Base-by-base conservation (phyloP, 2,113 vertebrate species). In the Meles meles region DNA sequence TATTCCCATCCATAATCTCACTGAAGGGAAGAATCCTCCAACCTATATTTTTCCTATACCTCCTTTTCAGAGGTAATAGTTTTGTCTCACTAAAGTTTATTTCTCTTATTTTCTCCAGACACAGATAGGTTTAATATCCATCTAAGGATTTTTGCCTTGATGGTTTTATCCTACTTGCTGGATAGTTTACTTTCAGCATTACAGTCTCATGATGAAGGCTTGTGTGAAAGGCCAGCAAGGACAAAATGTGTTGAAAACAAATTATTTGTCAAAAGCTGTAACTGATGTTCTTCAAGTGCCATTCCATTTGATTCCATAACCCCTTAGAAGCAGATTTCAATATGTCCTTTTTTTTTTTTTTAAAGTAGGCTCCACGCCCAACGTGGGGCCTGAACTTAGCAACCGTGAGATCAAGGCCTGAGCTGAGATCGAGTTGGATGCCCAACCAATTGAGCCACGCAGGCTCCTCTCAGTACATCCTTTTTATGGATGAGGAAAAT, bases 251-350 rank as follows among this genome's bases (percentile, higher is more conserved):
- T 63, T 34, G 57, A 94, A 57, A 59, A 82, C 27, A 57, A 88
- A 29, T 95, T 92, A 95, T 85, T 80, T 97, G 57, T 69, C 93
- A 83, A 72, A 94, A 94, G 44, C 8, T 94, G 6, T 65, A 81
- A 72, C 21, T 88, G 84, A 95, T 49, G 34, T 3, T 63, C 84
- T 85, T 47, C 61, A 61, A 96, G 87, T 79, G 57, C 31, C 49
- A 71, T 71, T 86, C 5, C 55, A 39, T 39, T 88, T 85, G 90
- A 47, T 90, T 81, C 15, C 21, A 59, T 85, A 93, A 37, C 76
- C 6, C 3, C 20, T 85, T 76, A 42, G 42, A 76, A 76, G 59
- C 52, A 82, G 37, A 71, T 72, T 92, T 96, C 29, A 69, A 9
- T 69, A 39, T 71, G 29, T 37, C 8, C 20, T 55, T 71, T 85